Evolutionary conservation across 2,113 vertebrate species (phyloP).

Genomic region (Tupaia chinensis): DNA sequence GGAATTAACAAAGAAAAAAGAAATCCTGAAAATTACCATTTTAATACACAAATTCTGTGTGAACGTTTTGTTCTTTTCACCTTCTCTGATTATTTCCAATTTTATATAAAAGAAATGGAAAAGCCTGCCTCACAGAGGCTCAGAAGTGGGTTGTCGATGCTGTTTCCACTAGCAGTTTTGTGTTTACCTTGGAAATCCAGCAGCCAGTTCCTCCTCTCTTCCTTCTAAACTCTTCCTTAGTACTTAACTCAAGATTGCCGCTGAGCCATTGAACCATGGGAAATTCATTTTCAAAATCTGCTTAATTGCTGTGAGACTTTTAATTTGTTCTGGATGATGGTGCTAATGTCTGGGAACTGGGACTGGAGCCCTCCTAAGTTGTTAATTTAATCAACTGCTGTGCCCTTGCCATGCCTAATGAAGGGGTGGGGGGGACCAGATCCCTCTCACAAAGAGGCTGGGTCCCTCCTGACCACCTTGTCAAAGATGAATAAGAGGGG

Average conservation of each 20-base stretch:
- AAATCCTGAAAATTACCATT: neutral
- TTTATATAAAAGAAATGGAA: neutral
- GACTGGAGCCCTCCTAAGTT: slow-evolving; percentile 78
- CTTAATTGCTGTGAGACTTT: slow-evolving; percentile 84
- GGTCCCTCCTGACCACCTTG: slow-evolving; percentile 71
- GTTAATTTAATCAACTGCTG: slow-evolving; percentile 81
- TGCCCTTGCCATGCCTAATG: slow-evolving; percentile 77
- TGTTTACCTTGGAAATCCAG: slow-evolving; percentile 64
- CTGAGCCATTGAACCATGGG: slow-evolving; percentile 80
- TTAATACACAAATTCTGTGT: slow-evolving; percentile 21
- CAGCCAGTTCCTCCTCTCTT: slow-evolving; percentile 28
- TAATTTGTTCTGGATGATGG: slow-evolving; percentile 85
- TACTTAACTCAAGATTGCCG: slow-evolving; percentile 68
- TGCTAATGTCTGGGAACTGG: slow-evolving; percentile 83
- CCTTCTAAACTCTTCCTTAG: slow-evolving; percentile 50
- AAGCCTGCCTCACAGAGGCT: slow-evolving; percentile 4
- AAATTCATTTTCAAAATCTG: slow-evolving; percentile 84
- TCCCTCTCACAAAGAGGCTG: slow-evolving; percentile 71
- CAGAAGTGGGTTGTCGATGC: slow-evolving; percentile 12
- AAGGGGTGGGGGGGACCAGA: slow-evolving; percentile 57
- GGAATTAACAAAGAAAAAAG: neutral
- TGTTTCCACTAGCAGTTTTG: neutral
- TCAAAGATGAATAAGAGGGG: slow-evolving; percentile 77
- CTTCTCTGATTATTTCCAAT: neutral
- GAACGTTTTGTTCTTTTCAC: slow-evolving; percentile 42